Evolutionary conservation across 2,113 vertebrate species (phyloP).

Genomic region (Tiliqua scincoides): DNA sequence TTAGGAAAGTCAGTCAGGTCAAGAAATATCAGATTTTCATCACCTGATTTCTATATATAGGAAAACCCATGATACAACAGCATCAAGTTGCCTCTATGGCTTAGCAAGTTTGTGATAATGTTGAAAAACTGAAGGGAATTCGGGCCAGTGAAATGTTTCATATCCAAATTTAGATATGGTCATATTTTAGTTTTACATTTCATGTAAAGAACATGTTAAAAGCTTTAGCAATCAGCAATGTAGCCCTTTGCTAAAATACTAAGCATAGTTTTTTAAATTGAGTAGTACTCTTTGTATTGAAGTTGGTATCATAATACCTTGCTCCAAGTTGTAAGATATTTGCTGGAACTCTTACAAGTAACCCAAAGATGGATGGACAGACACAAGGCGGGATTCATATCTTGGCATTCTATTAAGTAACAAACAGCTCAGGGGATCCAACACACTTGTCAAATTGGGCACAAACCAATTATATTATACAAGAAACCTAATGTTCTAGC

Average conservation of each 20-base stretch:
- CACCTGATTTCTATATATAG: conserved; percentile 6
- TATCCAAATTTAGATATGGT: background rate
- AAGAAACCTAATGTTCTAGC: too few relatives aligned
- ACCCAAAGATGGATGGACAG: too few relatives aligned
- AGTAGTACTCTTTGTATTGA: background rate
- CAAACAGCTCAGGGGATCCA: too few relatives aligned
- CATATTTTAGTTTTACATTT: background rate
- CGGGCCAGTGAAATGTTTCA: background rate
- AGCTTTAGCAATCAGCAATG: background rate
- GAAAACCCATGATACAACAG: background rate
- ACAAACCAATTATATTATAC: too few relatives aligned
- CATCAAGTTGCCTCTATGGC: background rate
- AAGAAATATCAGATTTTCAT: conserved; percentile 63
- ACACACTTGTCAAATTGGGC: too few relatives aligned
- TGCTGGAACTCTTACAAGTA: too few relatives aligned
- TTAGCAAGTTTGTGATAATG: conserved; percentile 2
- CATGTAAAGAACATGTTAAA: background rate
- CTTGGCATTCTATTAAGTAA: too few relatives aligned
- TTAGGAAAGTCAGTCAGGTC: conserved; percentile 44
- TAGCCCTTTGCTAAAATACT: background rate
- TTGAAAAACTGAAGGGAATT: conserved; percentile 1
- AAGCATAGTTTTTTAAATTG: background rate
- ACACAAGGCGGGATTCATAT: too few relatives aligned
- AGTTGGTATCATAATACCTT: background rate
- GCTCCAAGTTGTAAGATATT: background rate